Evolutionary conservation across 1,140 invertebrate species (phyloP).

Genomic region (Nylanderia fulva): DNA sequence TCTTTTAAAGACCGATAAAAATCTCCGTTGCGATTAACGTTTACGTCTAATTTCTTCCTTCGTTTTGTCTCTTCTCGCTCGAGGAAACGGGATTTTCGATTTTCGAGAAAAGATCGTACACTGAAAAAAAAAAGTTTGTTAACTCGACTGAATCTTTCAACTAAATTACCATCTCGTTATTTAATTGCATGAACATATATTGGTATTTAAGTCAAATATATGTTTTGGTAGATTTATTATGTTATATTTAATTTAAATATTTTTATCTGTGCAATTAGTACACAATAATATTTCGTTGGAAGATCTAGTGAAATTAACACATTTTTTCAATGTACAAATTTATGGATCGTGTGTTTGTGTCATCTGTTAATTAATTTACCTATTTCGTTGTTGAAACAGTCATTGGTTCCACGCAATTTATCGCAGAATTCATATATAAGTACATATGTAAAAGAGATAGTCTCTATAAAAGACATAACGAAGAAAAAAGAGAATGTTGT

Average conservation of each 20-base stretch:
- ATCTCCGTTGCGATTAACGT: slow-evolving; percentile 44
- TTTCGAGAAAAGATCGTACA: background rate
- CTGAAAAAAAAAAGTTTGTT: too few relatives aligned
- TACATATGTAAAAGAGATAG: background rate
- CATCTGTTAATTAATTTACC: slow-evolving; percentile 15
- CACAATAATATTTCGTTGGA: too few relatives aligned
- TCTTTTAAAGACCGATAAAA: slow-evolving; percentile 69
- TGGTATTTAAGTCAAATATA: too few relatives aligned
- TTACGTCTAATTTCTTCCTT: slow-evolving; percentile 25
- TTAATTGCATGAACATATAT: too few relatives aligned
- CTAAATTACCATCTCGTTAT: too few relatives aligned
- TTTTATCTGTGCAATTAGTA: too few relatives aligned
- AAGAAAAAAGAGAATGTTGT: background rate
- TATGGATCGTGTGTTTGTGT: background rate
- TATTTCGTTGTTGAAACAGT: background rate
- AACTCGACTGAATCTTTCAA: too few relatives aligned
- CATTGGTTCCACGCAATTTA: background rate
- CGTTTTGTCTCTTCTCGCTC: background rate
- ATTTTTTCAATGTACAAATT: too few relatives aligned
- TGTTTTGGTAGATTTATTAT: too few relatives aligned
- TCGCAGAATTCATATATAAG: slow-evolving; percentile 5
- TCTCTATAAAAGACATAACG: background rate
- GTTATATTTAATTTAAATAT: too few relatives aligned
- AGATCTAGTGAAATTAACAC: too few relatives aligned
- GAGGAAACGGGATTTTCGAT: background rate